phyloP scores from a whole-genome alignment of 2,888 invertebrate genomes.

The Steinernema scapterisci region DNA sequence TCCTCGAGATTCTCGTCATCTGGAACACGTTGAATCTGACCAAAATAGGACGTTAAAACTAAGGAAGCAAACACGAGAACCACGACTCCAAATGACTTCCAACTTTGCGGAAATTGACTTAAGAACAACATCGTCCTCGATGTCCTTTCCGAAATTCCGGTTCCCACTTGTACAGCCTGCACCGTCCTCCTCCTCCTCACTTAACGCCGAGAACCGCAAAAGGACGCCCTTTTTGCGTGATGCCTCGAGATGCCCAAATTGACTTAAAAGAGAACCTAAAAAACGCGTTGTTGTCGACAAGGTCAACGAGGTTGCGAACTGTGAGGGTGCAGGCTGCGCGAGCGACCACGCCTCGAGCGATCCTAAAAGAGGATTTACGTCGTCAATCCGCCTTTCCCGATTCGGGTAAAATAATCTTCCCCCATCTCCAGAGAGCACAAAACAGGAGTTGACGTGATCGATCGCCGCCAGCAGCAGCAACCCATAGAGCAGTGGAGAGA shows the following conservation, averaged over 20 bases:
- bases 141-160: neutral
- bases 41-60: no score
- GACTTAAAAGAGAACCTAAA: neutral
- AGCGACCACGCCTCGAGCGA: no score
- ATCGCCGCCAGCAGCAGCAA: no score
- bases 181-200: neutral
- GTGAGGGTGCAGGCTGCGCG: neutral
- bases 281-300: slow-evolving; percentile 8
- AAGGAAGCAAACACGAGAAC: no score
- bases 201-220: neutral
- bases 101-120: neutral
- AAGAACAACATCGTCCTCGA: neutral
- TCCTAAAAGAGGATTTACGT: no score
- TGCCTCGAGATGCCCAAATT: neutral
- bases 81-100: no score
- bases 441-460: neutral
- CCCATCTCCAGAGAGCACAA: neutral
- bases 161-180: neutral
- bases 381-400: no score
- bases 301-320: slow-evolving; percentile 1
- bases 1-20: no score
- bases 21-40: no score
- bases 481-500: no score
- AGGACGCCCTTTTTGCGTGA: neutral
- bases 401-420: no score